Conservation (phyloP, 2,888 invertebrate genomes). For the Actias luna region DNA sequence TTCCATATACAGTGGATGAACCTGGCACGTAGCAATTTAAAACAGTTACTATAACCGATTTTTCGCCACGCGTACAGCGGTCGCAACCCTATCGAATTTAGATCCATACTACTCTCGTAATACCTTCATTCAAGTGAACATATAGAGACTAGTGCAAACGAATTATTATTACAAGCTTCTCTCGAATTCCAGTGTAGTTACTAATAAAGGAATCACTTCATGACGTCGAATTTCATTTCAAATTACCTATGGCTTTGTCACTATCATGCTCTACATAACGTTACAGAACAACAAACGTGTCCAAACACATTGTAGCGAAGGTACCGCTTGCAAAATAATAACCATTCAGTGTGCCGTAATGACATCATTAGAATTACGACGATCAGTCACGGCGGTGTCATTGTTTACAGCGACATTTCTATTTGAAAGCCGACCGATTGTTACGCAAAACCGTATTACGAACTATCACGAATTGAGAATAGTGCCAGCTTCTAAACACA, state of each 20-base stretch:
- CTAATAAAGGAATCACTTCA: not conserved
- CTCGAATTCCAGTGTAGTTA: too few relatives aligned
- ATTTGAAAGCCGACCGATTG: not conserved
- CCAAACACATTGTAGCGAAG: slow-evolving; percentile 32
- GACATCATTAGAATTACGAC: slow-evolving; percentile 31
- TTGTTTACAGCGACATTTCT: slow-evolving; percentile 24
- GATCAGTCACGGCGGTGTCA: slow-evolving; percentile 40
- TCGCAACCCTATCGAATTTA: too few relatives aligned
- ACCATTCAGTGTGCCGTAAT: slow-evolving; percentile 32
- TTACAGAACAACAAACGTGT: slow-evolving; percentile 27
- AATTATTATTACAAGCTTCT: too few relatives aligned
- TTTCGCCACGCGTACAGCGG: too few relatives aligned
- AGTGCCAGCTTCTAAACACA: not conserved
- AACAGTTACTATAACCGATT: too few relatives aligned
- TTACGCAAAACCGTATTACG: not conserved
- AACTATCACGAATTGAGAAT: not conserved
- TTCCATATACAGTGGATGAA: too few relatives aligned
- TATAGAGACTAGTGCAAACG: too few relatives aligned
- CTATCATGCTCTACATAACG: slow-evolving; percentile 2
- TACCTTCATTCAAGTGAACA: too few relatives aligned
- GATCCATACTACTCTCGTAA: too few relatives aligned
- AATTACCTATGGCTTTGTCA: not conserved
- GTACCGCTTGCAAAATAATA: slow-evolving; percentile 36
- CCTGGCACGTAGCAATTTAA: too few relatives aligned
- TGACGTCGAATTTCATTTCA: not conserved